Percentiles rank a stretch among this genome's conserved stretches.
Evolutionary conservation across 2,797 vertebrate genomes (phyloP).

Genomic region (Meda fulgida): DNA sequence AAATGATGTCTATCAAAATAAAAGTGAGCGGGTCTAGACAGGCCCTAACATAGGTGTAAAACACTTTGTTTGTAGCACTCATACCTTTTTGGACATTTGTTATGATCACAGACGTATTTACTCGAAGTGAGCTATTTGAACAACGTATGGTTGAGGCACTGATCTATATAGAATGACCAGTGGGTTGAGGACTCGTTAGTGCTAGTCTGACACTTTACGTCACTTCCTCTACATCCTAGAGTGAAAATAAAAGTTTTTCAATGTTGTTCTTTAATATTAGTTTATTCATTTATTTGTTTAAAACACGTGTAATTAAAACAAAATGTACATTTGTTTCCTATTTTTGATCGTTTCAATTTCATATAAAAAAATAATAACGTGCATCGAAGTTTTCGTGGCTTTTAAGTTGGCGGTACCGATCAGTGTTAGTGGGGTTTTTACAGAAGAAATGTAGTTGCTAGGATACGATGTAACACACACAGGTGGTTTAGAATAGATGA

Average conservation of each 20-base stretch:
- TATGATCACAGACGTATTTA: background rate
- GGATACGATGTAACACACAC: constrained; percentile 35
- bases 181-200: background rate
- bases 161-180: too few species aligned
- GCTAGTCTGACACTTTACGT: background rate
- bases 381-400: background rate
- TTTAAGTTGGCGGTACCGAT: background rate
- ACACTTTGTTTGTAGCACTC: background rate
- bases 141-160: background rate
- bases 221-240: constrained; percentile 1
- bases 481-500: background rate
- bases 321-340: background rate
- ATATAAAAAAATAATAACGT: background rate
- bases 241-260: constrained; percentile 17
- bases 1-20: constrained; percentile 45
- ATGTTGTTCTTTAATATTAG: background rate
- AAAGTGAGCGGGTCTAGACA: constrained; percentile 18
- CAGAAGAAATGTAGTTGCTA: constrained; percentile 49
- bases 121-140: constrained; percentile 9
- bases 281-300: background rate
- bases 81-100: constrained; percentile 41
- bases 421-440: background rate
- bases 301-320: background rate
- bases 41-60: background rate
- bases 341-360: background rate